Conservation (phyloP, 1,140 invertebrate species). For the Temnothorax longispinosus region DNA sequence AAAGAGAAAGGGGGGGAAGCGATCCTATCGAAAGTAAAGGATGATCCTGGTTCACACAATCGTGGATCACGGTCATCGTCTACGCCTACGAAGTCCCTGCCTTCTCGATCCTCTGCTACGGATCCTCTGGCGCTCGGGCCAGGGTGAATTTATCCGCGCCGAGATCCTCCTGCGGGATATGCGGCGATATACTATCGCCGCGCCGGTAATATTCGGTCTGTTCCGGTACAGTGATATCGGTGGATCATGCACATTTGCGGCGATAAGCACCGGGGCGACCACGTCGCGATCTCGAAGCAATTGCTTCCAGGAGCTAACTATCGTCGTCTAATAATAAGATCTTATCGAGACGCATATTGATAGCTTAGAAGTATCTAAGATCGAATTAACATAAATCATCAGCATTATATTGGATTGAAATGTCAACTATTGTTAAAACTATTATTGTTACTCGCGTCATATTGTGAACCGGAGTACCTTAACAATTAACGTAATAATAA, state of each 20-base stretch:
- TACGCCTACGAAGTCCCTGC: constrained; percentile 76
- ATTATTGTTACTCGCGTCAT: background rate
- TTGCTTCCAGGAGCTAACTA: constrained; percentile 49
- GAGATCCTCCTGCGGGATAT: constrained; percentile 61
- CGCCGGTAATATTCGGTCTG: constrained; percentile 50
- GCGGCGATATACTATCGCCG: constrained; percentile 51
- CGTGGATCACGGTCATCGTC: constrained; percentile 82
- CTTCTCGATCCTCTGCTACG: constrained; percentile 35
- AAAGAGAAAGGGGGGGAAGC: constrained; percentile 2
- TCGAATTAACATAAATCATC: constrained; percentile 21
- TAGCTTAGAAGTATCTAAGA: constrained; percentile 5
- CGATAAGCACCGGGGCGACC: constrained; percentile 16
- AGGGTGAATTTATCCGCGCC: constrained; percentile 62
- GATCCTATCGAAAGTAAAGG: constrained; percentile 82
- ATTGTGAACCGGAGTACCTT: background rate
- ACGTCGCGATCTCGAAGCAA: constrained; percentile 4
- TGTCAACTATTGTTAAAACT: background rate
- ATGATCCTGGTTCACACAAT: constrained; percentile 81
- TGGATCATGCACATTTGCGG: constrained; percentile 9
- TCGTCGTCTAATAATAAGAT: constrained; percentile 43
- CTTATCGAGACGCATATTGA: constrained; percentile 14
- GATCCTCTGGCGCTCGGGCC: constrained; percentile 42
- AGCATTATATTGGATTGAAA: background rate
- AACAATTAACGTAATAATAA: no score
- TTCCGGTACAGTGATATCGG: constrained; percentile 44